Base-by-base conservation (phyloP, 92 coral and sea anemone genomes). In the Ricordea florida region DNA sequence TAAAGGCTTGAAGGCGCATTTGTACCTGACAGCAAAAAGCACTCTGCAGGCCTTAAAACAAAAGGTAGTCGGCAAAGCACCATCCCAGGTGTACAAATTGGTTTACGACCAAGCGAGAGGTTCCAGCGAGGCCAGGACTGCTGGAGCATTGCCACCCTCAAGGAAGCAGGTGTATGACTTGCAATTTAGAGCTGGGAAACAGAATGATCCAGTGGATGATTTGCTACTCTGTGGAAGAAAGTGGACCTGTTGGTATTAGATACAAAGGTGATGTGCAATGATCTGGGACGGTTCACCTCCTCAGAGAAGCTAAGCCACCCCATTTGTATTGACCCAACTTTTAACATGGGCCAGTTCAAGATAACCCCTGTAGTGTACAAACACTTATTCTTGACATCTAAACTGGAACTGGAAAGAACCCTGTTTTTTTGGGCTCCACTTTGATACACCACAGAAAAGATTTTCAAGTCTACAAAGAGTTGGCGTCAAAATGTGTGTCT, bases 361-460 rank as follows among this genome's bases (percentile, higher is more conserved):
- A 75, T 87, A 4, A 86, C 87, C 8, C 91, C 76, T 0, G 10
- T 81, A 2, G 80, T 61, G 4, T 81, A 58, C 84, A 80, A 66
- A 36, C 53, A 80, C 23, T 22, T 74, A 21, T 64, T 86, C 21
- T 49, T 87, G 58, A 68, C 48, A 32, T 2, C 55, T 4, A 74
- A 60, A 27, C 23, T 14, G 26, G 92, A 14, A 57, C 82, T 1
- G 51, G 74, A 0, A 68, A 74, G 15, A 23, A 16, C 36, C 92
- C 92, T 1, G 61, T 87, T 4, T 87, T 69, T 58, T 40, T 81
- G 1, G 92, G 84, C 1, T 87, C 87, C 0, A 75, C 92, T 11
- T 60, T 75, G 81, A 42, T 87, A 10, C 92, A 87, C 28, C 92
- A 87, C 66, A 42, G 28, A 55, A 87, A 86, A 69, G 22, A 24